phyloP scores from a whole-genome alignment of 1,140 invertebrate genomes.

The Elymnias hypermnestra region DNA sequence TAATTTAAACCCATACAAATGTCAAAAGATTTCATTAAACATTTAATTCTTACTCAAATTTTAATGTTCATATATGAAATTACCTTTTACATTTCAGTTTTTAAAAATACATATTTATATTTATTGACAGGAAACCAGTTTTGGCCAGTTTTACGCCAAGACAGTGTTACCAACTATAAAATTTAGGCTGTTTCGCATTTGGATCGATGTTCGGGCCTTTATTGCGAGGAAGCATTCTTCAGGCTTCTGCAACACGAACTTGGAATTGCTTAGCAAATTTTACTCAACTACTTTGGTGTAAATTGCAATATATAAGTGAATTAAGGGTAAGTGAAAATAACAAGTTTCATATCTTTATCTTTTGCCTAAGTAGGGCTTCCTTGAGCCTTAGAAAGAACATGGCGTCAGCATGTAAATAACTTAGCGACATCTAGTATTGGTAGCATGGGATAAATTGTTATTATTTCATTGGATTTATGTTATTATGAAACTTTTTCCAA shows the following conservation, averaged over 20 bases:
- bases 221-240: conserved; percentile 77
- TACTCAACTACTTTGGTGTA: conserved; percentile 76
- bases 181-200: conserved; percentile 64
- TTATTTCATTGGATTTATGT: background rate
- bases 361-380: conserved; percentile 50
- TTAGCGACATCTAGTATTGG: conserved; percentile 50
- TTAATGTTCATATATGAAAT: background rate
- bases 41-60: background rate
- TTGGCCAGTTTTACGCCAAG: conserved; percentile 39
- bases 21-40: background rate
- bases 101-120: conserved; percentile 3
- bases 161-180: conserved; percentile 46
- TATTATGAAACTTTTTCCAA: background rate
- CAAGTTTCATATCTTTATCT: conserved; percentile 31
- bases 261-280: conserved; percentile 79
- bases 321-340: conserved; percentile 70
- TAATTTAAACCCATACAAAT: background rate
- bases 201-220: conserved; percentile 80
- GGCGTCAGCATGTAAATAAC: conserved; percentile 73
- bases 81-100: background rate
- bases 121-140: conserved; percentile 21
- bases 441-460: conserved; percentile 23
- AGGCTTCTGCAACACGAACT: conserved; percentile 78
- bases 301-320: conserved; percentile 75
- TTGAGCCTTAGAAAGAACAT: conserved; percentile 64